Evolutionary conservation across 53 echinoderm and acorn worm genomes (phyloP), one percentile per base, ranked within the genome.

Genomic region (Holothuria scabra): DNA sequence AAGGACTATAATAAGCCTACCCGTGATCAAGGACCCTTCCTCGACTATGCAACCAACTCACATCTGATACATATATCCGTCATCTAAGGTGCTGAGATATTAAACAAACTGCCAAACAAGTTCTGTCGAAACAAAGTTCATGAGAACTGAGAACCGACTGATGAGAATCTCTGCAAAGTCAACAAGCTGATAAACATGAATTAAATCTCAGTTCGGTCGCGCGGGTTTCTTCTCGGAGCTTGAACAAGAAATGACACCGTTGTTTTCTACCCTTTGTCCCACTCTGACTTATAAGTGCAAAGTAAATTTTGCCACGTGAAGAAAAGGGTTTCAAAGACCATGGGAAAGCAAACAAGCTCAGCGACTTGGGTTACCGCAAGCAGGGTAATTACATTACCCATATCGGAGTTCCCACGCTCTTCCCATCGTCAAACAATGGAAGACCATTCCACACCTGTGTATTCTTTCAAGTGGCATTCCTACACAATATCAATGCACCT

Each of bases 291-390:
- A 26, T 70, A 78, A 78, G 78, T 78, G 78, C 58, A 56, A 78
- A 57, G 78, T 56, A 78, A 78, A 78, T 58, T 56, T 32, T 58
- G 78, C 78, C 78, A 58, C 78, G 56, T 78, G 58, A 78, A 78
- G 38, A 78, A 21, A 78, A 12, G 59, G 21, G 78, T 78, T 32
- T 28, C 78, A 68, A 84, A 89, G 68, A 85, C 88, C 93, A 93
- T 93, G 93, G 93, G 93, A 93, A 93, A 67, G 85, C 88, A 93
- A 93, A 93, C 80, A 93, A 38, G 60, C 59, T 37, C 28, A 66
- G 18, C 56, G 72, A 28, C 52, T 78, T 55, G 16, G 52, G 78
- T 78, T 78, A 56, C 56, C 56, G 68, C 60, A 79, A 59, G 80
- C 59, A 60, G 63, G 88, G 74, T 88, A 78, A 78, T 78, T 78